These are phyloP conservation scores for Psittacula echo DNA, from an alignment of 2,797 vertebrate species.

Conservation along the genomic window DNA sequence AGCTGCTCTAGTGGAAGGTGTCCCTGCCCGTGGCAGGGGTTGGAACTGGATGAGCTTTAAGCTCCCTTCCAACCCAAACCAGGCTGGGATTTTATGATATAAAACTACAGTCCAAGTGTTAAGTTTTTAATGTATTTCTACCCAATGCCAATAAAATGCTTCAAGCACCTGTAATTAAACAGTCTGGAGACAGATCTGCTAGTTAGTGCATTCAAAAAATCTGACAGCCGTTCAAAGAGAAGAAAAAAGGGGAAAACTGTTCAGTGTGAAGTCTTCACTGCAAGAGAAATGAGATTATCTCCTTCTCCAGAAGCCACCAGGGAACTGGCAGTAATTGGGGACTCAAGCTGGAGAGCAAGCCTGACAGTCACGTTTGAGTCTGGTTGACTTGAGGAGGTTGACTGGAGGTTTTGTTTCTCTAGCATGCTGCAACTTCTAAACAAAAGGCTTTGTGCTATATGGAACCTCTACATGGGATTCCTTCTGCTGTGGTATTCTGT, in stretches of 20 bases:
- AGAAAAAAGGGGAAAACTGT: not conserved
- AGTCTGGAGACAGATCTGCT: constrained; percentile 44
- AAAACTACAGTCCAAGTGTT: not conserved
- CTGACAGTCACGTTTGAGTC: not conserved
- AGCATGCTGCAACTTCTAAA: not conserved
- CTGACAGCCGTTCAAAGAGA: constrained; percentile 20
- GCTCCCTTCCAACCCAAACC: not conserved
- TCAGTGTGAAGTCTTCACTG: not conserved
- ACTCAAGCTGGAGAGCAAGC: not conserved
- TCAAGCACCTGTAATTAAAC: constrained; percentile 49
- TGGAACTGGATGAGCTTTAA: not conserved
- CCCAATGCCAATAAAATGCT: constrained; percentile 31
- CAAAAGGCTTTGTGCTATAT: not conserved
- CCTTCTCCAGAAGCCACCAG: not conserved
- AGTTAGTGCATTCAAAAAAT: constrained; percentile 2
- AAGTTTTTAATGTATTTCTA: not conserved
- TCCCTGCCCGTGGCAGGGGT: not conserved
- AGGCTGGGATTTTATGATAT: not conserved
- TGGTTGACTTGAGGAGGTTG: not conserved
- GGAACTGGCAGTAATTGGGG: not conserved
- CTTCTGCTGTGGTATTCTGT: constrained; percentile 55
- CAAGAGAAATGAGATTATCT: not conserved
- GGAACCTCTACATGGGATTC: constrained; percentile 15
- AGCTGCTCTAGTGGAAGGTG: not conserved
- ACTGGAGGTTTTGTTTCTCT: not conserved